Evolutionary conservation across 2,888 invertebrate genomes (phyloP).

Genomic region (Carcina quercana): DNA sequence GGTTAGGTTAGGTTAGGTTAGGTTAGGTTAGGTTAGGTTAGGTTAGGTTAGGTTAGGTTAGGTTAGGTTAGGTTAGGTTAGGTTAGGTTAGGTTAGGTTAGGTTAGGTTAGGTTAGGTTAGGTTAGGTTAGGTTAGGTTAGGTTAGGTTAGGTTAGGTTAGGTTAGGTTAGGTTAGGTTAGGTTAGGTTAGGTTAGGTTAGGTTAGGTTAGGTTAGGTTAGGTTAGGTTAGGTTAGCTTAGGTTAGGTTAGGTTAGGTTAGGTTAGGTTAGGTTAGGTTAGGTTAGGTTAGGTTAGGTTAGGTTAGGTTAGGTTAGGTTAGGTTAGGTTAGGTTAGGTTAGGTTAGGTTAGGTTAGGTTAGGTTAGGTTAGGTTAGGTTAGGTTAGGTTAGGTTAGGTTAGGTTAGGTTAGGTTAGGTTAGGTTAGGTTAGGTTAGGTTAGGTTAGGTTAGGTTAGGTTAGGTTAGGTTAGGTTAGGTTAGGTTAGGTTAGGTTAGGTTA

Average conservation of each 20-base stretch:
- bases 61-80: conserved; percentile 16
- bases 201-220: conserved; percentile 17
- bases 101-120: conserved; percentile 18
- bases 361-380: conserved; percentile 17
- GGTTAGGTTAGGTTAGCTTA: conserved; percentile 17
- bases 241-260: too few relatives aligned
- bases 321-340: conserved; percentile 17
- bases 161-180: conserved; percentile 18
- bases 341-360: conserved; percentile 17
- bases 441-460: conserved; percentile 17
- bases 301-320: conserved; percentile 16
- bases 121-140: conserved; percentile 19
- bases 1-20: conserved; percentile 17
- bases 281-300: conserved; percentile 16
- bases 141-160: conserved; percentile 20
- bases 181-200: conserved; percentile 17
- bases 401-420: conserved; percentile 17
- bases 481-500: conserved; percentile 18
- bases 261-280: conserved; percentile 18
- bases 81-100: conserved; percentile 18
- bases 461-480: conserved; percentile 17
- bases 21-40: conserved; percentile 16
- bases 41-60: conserved; percentile 15
- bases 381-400: conserved; percentile 17
- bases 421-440: conserved; percentile 18